A percentile compares a stretch with the other conserved stretches of the same genome.
Evolutionary conservation across 1,140 invertebrate genomes (phyloP).

Genomic region (Laupala kohalensis): DNA sequence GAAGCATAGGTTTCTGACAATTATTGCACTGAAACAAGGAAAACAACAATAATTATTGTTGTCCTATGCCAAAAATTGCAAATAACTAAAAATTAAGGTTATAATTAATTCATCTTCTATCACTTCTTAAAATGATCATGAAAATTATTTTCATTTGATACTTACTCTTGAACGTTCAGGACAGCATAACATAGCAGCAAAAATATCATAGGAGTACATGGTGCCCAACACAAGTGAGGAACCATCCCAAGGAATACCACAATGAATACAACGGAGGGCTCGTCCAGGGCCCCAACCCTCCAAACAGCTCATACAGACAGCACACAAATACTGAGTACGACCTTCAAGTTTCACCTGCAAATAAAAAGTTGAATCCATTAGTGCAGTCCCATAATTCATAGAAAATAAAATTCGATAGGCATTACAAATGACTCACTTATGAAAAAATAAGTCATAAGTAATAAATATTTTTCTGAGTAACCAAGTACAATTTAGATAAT

Average conservation of each 20-base stretch:
- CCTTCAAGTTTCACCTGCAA: constrained; percentile 73
- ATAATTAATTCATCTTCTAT: too few relatives aligned
- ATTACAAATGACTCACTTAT: too few relatives aligned
- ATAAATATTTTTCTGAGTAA: too few relatives aligned
- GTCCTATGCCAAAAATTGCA: neutral
- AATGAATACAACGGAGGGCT: constrained; percentile 61
- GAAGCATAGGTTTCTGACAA: constrained; percentile 72
- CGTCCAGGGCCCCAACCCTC: constrained; percentile 62
- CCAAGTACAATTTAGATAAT: too few relatives aligned
- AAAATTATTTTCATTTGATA: too few relatives aligned
- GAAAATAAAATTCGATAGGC: too few relatives aligned
- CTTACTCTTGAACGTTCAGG: constrained; percentile 77
- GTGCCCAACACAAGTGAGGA: constrained; percentile 84
- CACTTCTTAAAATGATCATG: too few relatives aligned
- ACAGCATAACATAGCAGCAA: constrained; percentile 92
- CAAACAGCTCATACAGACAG: constrained; percentile 84
- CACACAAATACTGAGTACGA: constrained; percentile 77
- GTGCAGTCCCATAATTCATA: too few relatives aligned
- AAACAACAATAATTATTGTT: neutral
- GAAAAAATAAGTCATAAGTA: too few relatives aligned
- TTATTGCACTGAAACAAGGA: constrained; percentile 62
- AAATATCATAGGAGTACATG: constrained; percentile 96
- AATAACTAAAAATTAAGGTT: neutral
- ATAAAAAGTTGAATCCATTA: neutral
- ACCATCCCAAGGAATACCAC: constrained; percentile 80